Conservation (phyloP, 2,113 vertebrate species). For the Candoia aspera region DNA sequence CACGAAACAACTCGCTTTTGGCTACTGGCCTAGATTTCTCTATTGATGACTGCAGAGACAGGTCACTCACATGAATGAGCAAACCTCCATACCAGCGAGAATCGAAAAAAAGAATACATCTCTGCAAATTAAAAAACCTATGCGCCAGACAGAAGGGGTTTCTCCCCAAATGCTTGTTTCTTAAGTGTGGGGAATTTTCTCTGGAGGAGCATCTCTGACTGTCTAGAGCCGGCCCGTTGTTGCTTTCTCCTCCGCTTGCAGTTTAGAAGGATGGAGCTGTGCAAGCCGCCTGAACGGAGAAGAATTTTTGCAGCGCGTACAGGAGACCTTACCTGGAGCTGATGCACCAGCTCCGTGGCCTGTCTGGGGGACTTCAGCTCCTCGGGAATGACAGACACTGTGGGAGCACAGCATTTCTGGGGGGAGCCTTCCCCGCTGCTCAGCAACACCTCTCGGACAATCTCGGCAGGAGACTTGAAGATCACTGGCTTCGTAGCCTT, state of each 20-base stretch:
- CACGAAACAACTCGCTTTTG: not conserved
- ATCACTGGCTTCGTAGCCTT: constrained; percentile 56
- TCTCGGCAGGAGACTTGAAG: constrained; percentile 88
- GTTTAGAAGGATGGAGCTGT: not conserved
- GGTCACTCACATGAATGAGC: too few species aligned
- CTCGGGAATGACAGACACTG: constrained; percentile 68
- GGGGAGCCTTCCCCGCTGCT: constrained; percentile 65
- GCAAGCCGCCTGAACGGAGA: too few species aligned
- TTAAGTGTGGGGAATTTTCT: not conserved
- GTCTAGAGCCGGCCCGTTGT: not conserved
- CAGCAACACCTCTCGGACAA: constrained; percentile 85
- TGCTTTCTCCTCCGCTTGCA: not conserved
- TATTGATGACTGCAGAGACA: not conserved
- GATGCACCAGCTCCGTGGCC: constrained; percentile 83
- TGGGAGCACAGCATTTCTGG: constrained; percentile 21
- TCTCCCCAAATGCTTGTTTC: not conserved
- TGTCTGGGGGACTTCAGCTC: constrained; percentile 81
- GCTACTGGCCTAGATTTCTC: not conserved
- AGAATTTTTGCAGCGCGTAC: not conserved
- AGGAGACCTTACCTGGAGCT: constrained; percentile 83
- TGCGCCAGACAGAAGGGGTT: not conserved
- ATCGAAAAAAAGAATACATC: not conserved
- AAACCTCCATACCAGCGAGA: not conserved
- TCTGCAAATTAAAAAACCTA: not conserved
- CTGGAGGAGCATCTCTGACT: not conserved